Evolutionary conservation across 2,888 invertebrate species (phyloP).

Genomic region (Monoplex corrugatus): DNA sequence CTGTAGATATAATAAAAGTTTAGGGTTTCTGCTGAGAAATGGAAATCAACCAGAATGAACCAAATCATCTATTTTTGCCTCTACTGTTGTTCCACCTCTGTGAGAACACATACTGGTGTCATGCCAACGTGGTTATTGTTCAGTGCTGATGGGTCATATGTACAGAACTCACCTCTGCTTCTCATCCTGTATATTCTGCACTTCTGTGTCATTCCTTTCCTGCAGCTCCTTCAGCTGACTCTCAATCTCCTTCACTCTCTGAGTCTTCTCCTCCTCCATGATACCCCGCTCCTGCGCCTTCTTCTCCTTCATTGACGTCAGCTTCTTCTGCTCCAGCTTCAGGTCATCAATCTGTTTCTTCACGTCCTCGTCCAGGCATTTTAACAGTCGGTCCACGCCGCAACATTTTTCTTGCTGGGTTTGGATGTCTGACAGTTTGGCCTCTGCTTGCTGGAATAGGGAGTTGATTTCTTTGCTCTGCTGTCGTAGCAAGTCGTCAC

Average conservation of each 20-base stretch:
- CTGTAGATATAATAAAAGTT: too few relatives aligned
- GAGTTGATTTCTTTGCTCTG: constrained; percentile 48
- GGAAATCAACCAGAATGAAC: too few relatives aligned
- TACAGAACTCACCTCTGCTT: constrained; percentile 71
- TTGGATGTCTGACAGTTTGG: constrained; percentile 54
- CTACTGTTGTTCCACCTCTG: too few relatives aligned
- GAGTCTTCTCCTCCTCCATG: constrained; percentile 49
- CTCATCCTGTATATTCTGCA: constrained; percentile 66
- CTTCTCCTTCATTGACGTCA: constrained; percentile 35
- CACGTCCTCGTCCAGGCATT: constrained; percentile 40
- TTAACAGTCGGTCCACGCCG: constrained; percentile 42
- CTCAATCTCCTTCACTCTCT: constrained; percentile 60
- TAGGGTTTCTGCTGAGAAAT: too few relatives aligned
- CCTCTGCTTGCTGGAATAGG: constrained; percentile 58
- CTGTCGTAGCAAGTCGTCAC: constrained; percentile 41
- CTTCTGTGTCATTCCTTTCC: constrained; percentile 60
- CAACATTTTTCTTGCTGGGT: constrained; percentile 43
- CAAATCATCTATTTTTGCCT: too few relatives aligned
- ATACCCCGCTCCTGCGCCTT: constrained; percentile 43
- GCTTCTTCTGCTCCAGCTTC: constrained; percentile 46
- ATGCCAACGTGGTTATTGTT: too few relatives aligned
- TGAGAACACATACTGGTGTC: too few relatives aligned
- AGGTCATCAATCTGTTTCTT: constrained; percentile 45
- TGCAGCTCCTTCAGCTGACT: constrained; percentile 65
- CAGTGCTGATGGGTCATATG: too few relatives aligned